Conservation (phyloP, 2,888 invertebrate species). For the Aplocera efformata region DNA sequence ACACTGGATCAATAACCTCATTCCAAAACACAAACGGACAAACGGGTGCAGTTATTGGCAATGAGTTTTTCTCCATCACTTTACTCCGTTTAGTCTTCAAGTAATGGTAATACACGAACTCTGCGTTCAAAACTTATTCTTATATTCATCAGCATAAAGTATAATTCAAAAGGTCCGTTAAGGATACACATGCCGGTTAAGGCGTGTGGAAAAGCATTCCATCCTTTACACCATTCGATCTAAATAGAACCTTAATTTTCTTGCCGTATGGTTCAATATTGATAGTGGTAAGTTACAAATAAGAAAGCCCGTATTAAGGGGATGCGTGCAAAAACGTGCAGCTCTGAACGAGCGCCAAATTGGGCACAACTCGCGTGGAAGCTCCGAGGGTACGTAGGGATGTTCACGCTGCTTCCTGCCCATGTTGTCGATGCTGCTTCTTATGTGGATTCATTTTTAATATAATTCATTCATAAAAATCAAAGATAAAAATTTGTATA, state of each 20-base stretch:
- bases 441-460: slow-evolving; percentile 1
- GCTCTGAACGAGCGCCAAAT: slow-evolving; percentile 50
- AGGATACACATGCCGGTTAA: slow-evolving; percentile 8
- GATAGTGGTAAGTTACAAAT: not conserved
- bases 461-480: not conserved
- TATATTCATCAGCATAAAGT: not conserved
- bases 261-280: slow-evolving; percentile 6
- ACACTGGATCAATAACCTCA: slow-evolving; percentile 19
- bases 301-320: slow-evolving; percentile 42
- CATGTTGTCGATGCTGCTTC: slow-evolving; percentile 15
- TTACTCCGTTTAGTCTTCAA: slow-evolving; percentile 24
- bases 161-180: slow-evolving; percentile 1
- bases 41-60: slow-evolving; percentile 36
- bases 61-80: slow-evolving; percentile 33
- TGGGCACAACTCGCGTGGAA: slow-evolving; percentile 58
- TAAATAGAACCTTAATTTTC: not conserved
- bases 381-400: slow-evolving; percentile 36
- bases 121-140: slow-evolving; percentile 6
- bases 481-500: too few relatives aligned
- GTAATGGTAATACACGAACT: slow-evolving; percentile 6
- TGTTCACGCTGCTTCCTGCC: slow-evolving; percentile 16
- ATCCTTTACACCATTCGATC: slow-evolving; percentile 3
- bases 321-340: slow-evolving; percentile 61
- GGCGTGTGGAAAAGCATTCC: slow-evolving; percentile 13
- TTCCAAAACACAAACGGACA: slow-evolving; percentile 24